Percentiles rank a stretch among this genome's conserved stretches.
Evolutionary conservation across 2,113 vertebrate species (phyloP).

Genomic region (Myxocyprinus asiaticus): DNA sequence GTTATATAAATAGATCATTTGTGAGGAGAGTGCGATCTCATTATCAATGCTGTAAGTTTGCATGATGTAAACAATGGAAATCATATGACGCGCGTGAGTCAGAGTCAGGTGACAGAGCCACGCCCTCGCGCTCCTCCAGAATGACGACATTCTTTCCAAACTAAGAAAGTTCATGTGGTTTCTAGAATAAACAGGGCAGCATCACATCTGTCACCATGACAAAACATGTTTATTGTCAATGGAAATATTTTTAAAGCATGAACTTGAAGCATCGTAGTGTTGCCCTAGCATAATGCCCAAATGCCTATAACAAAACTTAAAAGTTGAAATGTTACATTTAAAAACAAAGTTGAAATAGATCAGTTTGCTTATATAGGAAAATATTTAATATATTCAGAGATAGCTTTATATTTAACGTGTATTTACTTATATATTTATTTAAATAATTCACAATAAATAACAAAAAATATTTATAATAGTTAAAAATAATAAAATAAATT

Average conservation of each 20-base stretch:
- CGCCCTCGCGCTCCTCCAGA: neutral
- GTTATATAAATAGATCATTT: neutral
- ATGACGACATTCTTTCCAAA: constrained; percentile 15
- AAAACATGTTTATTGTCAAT: no score
- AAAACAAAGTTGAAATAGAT: no score
- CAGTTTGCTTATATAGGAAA: no score
- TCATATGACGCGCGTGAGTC: constrained; percentile 58
- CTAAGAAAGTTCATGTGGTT: neutral
- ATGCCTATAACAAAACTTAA: neutral
- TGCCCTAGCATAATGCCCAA: neutral
- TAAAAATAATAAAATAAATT: no score
- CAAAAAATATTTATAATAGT: no score
- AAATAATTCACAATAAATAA: no score
- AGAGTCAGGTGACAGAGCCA: constrained; percentile 56
- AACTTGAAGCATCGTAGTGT: no score
- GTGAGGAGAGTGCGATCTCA: neutral
- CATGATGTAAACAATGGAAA: constrained; percentile 3
- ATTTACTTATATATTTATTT: no score
- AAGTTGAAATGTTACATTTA: neutral
- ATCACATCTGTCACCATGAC: neutral
- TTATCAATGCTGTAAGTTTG: neutral
- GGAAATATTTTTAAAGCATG: no score
- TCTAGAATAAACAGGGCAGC: neutral
- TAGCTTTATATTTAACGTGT: no score
- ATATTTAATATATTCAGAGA: no score